Conservation (phyloP, 1,140 invertebrate species). For the Drosophila lowei region DNA sequence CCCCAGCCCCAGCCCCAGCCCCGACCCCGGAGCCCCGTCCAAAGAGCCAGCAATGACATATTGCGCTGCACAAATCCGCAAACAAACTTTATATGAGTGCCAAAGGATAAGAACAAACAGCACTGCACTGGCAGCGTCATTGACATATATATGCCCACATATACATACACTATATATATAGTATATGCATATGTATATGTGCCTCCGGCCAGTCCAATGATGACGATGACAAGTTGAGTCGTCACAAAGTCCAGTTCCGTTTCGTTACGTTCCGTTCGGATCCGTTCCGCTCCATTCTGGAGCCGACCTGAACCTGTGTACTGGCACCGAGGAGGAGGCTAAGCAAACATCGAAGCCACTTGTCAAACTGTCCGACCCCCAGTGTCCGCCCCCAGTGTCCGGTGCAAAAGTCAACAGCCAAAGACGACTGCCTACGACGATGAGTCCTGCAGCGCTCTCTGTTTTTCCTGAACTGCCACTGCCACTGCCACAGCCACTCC, state of each 20-base stretch:
- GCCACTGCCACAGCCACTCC: too few species aligned
- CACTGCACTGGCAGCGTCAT: constrained; percentile 63
- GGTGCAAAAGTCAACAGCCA: constrained; percentile 35
- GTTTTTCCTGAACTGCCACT: constrained; percentile 34
- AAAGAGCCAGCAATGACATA: constrained; percentile 71
- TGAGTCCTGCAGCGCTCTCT: constrained; percentile 11
- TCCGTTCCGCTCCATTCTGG: not conserved
- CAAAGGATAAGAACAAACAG: constrained; percentile 80
- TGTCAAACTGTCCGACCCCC: constrained; percentile 65
- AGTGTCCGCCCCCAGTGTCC: constrained; percentile 11
- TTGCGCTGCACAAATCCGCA: constrained; percentile 80
- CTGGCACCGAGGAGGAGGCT: constrained; percentile 6
- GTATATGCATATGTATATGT: not conserved
- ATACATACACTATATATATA: constrained; percentile 10
- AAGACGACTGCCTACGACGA: constrained; percentile 28
- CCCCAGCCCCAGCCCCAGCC: not conserved
- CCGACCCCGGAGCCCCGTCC: constrained; percentile 15
- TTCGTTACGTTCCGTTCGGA: not conserved
- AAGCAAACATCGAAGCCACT: constrained; percentile 67
- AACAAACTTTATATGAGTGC: constrained; percentile 81
- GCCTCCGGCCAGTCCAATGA: constrained; percentile 1
- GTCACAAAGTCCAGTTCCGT: constrained; percentile 25
- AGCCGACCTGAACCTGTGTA: constrained; percentile 36
- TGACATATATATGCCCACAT: constrained; percentile 70
- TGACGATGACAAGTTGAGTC: constrained; percentile 23